Percentiles rank a stretch among this genome's conserved stretches.
Conservation (phyloP, 2,113 vertebrate genomes). For the Turdus rufiventris region DNA sequence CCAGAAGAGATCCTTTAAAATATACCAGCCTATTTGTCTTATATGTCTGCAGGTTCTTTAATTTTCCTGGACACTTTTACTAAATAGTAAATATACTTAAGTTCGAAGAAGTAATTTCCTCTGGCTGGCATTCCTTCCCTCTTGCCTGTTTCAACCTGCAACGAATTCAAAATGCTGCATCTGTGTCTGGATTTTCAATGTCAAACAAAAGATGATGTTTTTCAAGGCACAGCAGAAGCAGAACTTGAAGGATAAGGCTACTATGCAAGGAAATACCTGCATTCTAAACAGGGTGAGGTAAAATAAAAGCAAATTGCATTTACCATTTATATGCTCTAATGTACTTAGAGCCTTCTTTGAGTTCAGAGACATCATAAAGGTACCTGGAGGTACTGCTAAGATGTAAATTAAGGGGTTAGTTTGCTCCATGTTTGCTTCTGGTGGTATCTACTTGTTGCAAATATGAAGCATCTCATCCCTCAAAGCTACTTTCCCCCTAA, state of each 20-base stretch:
- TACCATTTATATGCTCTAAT: background rate
- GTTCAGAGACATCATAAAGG: background rate
- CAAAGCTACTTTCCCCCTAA: background rate
- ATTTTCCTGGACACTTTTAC: conserved; percentile 24
- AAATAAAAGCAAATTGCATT: background rate
- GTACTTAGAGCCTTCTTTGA: background rate
- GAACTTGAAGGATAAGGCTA: conserved; percentile 11
- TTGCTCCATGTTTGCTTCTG: background rate
- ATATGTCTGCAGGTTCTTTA: conserved; percentile 15
- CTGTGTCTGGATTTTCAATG: conserved; percentile 33
- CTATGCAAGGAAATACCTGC: background rate
- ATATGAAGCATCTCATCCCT: background rate
- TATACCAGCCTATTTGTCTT: conserved; percentile 26
- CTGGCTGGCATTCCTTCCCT: background rate
- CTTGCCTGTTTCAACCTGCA: background rate
- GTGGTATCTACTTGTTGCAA: background rate
- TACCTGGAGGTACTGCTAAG: background rate
- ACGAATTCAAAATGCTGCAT: conserved; percentile 19
- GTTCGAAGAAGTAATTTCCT: conserved; percentile 38
- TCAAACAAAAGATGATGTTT: conserved; percentile 3
- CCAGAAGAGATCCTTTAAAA: conserved; percentile 1
- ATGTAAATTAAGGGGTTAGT: background rate
- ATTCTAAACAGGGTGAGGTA: background rate
- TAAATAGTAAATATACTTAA: conserved; percentile 53
- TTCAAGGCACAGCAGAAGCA: background rate